Base-by-base conservation (phyloP, 2,888 invertebrate genomes). In the Cetonia aurata region DNA sequence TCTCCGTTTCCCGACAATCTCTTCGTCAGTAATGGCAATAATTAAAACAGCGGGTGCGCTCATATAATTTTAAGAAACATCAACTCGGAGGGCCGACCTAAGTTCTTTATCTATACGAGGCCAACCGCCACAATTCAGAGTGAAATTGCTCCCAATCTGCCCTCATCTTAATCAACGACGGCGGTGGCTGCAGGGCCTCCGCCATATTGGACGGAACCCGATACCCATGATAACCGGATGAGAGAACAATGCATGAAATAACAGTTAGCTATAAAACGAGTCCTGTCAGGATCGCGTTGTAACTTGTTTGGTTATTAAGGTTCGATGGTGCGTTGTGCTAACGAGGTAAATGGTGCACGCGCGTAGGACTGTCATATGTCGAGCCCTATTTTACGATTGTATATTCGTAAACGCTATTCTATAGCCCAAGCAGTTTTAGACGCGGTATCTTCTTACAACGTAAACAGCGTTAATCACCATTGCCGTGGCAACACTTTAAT, bases 231-330 rank as follows among this genome's bases (percentile, higher is more conserved):
- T 77, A 76, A 74, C 75, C 53, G 19, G 50, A 71, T 71, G 71
- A 25, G 73, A 76, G 73, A 75, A 74, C 74, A 74, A 75, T 75
- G 75, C 78, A 79, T 79, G 79, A 77, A 80, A 81, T 81, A 80
- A 81, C 79, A 79, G 78, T 80, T 79, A 77, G 72, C 76, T 75
- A 73, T 75, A 74, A 74, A 79, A 79, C 71, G 78, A 76, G 75
- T 77, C 74, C 74, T 78, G 74, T 70, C 73, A 74, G 76, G 76
- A 77, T 77, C 78, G 76, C 74, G 76, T 76, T 75, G 75, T 78
- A 77, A 78, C 74, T 74, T 75, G 75, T 75, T 77, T 75, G 76
- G 77, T 79, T 79, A 78, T 79, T 79, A 77, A 76, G 76, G 75
- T 68, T 48, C 37, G 48, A 59, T n/a, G 46, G 53, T 59, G 44